phyloP scores from a whole-genome alignment of 1,140 invertebrate species.

The Drosophila sulfurigaster region DNA sequence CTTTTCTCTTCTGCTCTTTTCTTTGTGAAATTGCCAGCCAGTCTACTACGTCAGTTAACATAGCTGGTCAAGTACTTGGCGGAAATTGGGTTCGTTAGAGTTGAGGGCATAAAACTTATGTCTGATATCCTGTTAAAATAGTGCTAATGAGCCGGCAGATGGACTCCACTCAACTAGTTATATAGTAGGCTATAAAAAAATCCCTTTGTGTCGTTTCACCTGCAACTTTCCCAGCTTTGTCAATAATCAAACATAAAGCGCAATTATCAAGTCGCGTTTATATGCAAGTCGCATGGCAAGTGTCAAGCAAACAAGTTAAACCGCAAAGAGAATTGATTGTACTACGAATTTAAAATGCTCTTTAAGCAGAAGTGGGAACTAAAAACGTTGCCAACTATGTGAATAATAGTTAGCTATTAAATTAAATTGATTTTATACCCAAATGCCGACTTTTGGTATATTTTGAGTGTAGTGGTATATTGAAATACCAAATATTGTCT shows the following conservation, averaged over 20 bases:
- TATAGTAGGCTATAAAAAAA: neutral
- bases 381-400: neutral
- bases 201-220: slow-evolving; percentile 7
- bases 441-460: no score
- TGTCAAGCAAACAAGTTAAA: neutral
- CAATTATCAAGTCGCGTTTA: slow-evolving; percentile 17
- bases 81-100: slow-evolving; percentile 49
- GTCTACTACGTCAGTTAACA: neutral
- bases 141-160: slow-evolving; percentile 26
- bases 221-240: slow-evolving; percentile 35
- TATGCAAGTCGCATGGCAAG: slow-evolving; percentile 2
- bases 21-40: slow-evolving; percentile 59
- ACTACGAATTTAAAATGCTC: neutral
- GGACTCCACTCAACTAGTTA: neutral
- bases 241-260: slow-evolving; percentile 25
- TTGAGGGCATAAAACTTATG: slow-evolving; percentile 36
- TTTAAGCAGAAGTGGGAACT: neutral
- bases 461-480: no score
- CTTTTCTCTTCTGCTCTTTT: slow-evolving; percentile 12
- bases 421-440: no score
- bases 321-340: neutral
- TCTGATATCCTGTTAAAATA: slow-evolving; percentile 35
- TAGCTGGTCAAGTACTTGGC: slow-evolving; percentile 3
- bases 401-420: no score
- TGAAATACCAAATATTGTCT: no score